Conservation (phyloP, 2,113 vertebrate genomes). For the Campylorhamphus procurvoides region DNA sequence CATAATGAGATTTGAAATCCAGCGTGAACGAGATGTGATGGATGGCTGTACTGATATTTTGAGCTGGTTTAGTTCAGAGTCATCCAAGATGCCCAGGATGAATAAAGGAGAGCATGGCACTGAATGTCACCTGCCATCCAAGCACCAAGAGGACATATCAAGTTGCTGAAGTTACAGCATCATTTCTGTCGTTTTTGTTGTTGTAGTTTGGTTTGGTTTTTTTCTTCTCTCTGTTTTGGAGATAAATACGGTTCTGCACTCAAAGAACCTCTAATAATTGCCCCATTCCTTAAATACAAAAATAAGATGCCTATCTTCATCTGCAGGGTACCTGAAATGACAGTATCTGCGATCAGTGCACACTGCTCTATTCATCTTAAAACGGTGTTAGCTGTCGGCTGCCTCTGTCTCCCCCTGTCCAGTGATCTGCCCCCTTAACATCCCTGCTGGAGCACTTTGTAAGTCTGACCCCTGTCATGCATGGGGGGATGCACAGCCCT, state of each 20-base stretch:
- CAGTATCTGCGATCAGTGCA: neutral
- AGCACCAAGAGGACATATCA: neutral
- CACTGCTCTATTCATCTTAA: neutral
- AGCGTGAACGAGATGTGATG: neutral
- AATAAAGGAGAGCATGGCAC: neutral
- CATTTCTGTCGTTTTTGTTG: neutral
- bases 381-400: neutral
- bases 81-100: neutral
- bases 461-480: fast-evolving
- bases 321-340: neutral
- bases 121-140: neutral
- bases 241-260: neutral
- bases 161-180: neutral
- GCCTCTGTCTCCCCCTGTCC: neutral
- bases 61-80: neutral
- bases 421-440: neutral
- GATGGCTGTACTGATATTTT: neutral
- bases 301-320: neutral
- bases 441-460: neutral
- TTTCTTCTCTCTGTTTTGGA: neutral
- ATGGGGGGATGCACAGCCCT: neutral
- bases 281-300: neutral
- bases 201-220: no score
- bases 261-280: neutral
- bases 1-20: neutral